Base-by-base conservation (phyloP, 2,113 vertebrate species). In the Thunnus thynnus region DNA sequence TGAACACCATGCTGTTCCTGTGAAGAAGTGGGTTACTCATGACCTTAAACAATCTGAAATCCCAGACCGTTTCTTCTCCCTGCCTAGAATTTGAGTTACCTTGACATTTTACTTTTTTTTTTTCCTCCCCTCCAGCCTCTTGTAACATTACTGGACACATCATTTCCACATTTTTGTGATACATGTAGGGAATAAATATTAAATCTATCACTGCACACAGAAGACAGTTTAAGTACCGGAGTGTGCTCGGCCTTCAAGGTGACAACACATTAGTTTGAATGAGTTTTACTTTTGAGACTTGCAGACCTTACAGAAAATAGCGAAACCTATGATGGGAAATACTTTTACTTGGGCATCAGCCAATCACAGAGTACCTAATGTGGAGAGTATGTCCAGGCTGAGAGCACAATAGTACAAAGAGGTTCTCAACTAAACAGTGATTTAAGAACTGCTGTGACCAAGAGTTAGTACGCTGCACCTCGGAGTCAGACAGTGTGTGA, bases 1-100 rank as follows among this genome's bases (percentile, higher is more conserved):
- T 17, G 16, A 90, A 74, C 63, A 60, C 50, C 73, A 77, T 76
- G 51, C 79, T 67, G 25, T 63, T 85, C 62, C 77, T 82, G 69
- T 86, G 69, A 47, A 78, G 55, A 72, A 62, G 68, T 55, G 47
- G 14, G 30, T 75, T 72, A 69, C 55, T 73, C 16, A 41, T 62
- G 68, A 78, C 56, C 27, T 77, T 48, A 78, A 75, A 80, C 22
- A 51, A 51, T 8, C 25, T 20, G 30, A 32, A n/a, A 56, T 11
- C 0, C 9, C 8, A 32, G 5, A 51, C 62, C 22, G 17, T 66
- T 4, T 27, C 8, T 30, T 78, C 20, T 20, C 20, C 9, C 30
- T 12, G 36, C 62, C 44, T 20, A 51, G 20, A 65, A 13, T 63
- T n/a, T 62, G 50, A 54, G 22, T 65, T 56, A 61, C 30, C 0